A percentile compares a stretch with the other conserved stretches of the same genome.
phyloP scores from a whole-genome alignment of 1,140 invertebrate species.

The Lucilia cuprina region DNA sequence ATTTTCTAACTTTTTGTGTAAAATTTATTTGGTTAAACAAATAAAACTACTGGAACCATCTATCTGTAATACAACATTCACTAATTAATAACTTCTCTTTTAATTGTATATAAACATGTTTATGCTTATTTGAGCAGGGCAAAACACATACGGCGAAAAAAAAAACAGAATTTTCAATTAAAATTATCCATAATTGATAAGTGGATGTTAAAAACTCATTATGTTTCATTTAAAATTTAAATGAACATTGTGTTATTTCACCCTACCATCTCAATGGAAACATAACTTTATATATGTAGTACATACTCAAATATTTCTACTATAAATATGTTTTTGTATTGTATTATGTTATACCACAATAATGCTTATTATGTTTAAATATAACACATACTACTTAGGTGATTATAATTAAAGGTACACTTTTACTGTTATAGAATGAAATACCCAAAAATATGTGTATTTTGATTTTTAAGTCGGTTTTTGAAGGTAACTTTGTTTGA shows the following conservation, averaged over 20 bases:
- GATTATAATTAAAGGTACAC: no score
- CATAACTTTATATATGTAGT: no score
- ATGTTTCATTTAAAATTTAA: slow-evolving; percentile 27
- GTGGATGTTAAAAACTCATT: slow-evolving; percentile 26
- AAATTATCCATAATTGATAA: slow-evolving; percentile 34
- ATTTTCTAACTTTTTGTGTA: not conserved
- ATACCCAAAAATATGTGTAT: no score
- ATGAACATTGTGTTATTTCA: not conserved
- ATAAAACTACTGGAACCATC: not conserved
- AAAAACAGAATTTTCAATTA: slow-evolving; percentile 23
- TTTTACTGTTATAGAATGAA: no score
- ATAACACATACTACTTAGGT: no score
- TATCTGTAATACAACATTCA: not conserved
- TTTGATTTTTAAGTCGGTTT: no score
- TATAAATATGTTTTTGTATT: no score
- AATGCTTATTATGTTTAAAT: no score
- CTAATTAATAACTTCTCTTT: slow-evolving; percentile 8
- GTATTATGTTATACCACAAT: no score
- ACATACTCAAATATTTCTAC: no score
- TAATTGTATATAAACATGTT: not conserved
- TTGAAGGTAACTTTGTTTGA: no score
- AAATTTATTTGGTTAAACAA: not conserved
- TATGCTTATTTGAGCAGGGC: not conserved
- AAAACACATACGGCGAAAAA: not conserved
- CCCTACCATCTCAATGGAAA: no score